Evolutionary conservation across 1,140 invertebrate genomes (phyloP), one percentile per base, ranked within the genome.

Genomic region (Holcopasites calliopsidis): DNA sequence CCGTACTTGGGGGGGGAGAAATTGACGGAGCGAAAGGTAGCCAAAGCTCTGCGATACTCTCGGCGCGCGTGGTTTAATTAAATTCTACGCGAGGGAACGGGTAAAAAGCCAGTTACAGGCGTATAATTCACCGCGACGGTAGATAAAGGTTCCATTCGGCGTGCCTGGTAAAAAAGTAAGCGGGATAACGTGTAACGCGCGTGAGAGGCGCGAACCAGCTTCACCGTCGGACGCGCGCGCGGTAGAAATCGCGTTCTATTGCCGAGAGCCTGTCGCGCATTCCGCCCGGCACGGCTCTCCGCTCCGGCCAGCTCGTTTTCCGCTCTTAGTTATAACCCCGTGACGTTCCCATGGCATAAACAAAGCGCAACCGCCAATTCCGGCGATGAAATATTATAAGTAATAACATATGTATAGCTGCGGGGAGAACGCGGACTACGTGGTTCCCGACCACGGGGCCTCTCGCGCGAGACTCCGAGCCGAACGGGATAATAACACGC

Each of bases 341-440:
- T 88, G 86, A 87, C 84, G 88, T 90, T 92, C 90, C 87, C 90
- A 91, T 92, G 89, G 90, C 90, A 92, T 92, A 91, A 92, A 92
- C 91, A 92, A 91, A 92, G 86, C 88, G 88, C 87, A 91, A 92
- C 91, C 91, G 88, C 86, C 90, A 91, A 92, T 92, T 92, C 90
- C 87, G 87, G 88, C 90, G 90, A 92, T 91, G 91, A 92, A 92
- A 92, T 92, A 92, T 92, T 92, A 92, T 92, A 91, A 92, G 90
- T 92, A 92, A 92, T 92, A 91, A 91, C 90, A 91, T 91, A 91
- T 91, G n/a, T n/a, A n/a, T n/a, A 90, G 88, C 85, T 90, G 68
- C 54, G 75, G 68, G 77, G 80, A 71, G 75, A 66, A n/a, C 44
- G 84, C 44, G 23, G 44, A 44, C 60, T 70, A 57, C 77, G 44